Evolutionary conservation across 2,888 invertebrate genomes (phyloP).

Genomic region (Incurvaria masculella): DNA sequence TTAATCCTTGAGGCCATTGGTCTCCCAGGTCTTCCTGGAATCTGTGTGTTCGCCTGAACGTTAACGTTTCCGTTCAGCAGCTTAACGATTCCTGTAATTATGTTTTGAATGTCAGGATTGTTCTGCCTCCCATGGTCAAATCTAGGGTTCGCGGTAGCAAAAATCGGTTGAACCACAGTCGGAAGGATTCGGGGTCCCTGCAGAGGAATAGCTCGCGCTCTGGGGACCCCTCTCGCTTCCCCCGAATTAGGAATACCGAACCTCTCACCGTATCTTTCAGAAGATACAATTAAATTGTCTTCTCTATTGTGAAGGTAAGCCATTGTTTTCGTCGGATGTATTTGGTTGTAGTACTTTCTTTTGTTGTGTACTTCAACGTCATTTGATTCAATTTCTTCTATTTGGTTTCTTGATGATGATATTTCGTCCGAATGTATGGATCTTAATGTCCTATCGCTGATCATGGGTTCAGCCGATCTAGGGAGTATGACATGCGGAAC

Average conservation of each 20-base stretch:
- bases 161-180: slow-evolving; percentile 52
- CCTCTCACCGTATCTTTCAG: slow-evolving; percentile 41
- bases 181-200: slow-evolving; percentile 64
- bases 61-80: slow-evolving; percentile 86
- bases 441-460: slow-evolving; percentile 36
- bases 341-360: slow-evolving; percentile 45
- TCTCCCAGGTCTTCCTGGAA: slow-evolving; percentile 58
- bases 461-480: slow-evolving; percentile 55
- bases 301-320: slow-evolving; percentile 31
- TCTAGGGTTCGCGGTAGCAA: slow-evolving; percentile 51
- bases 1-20: slow-evolving; percentile 79
- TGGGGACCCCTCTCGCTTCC: slow-evolving; percentile 75
- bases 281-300: slow-evolving; percentile 33
- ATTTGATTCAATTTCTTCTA: slow-evolving; percentile 44
- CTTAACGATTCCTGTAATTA: slow-evolving; percentile 87
- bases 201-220: slow-evolving; percentile 61
- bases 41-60: slow-evolving; percentile 72
- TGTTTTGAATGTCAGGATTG: slow-evolving; percentile 75
- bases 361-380: slow-evolving; percentile 49
- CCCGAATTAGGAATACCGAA: slow-evolving; percentile 61
- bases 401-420: slow-evolving; percentile 53
- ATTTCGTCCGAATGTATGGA: slow-evolving; percentile 56
- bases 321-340: slow-evolving; percentile 55
- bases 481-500: slow-evolving; percentile 45
- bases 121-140: slow-evolving; percentile 40